These are phyloP conservation scores for Otocyon megalotis DNA, from an alignment of 2,113 vertebrate genomes.

Conservation along the genomic window DNA sequence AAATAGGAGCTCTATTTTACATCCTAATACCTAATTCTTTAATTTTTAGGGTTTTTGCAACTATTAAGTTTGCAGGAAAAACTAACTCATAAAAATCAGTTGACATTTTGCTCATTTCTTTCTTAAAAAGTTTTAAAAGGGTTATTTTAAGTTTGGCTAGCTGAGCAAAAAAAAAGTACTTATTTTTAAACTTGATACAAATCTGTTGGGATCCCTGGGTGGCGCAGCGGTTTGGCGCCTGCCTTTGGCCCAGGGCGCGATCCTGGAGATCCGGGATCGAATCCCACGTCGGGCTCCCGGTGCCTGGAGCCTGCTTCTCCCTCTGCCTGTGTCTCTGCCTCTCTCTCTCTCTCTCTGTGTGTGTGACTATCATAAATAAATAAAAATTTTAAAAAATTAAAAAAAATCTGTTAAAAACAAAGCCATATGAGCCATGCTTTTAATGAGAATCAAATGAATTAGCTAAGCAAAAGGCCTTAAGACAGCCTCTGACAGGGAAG, in stretches of 20 bases:
- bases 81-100: not conserved
- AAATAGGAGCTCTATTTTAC: not conserved
- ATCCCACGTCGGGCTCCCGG: no score
- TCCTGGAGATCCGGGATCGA: no score
- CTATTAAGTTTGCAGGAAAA: constrained; percentile 1
- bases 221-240: no score
- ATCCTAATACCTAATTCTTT: not conserved
- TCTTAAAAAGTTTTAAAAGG: not conserved
- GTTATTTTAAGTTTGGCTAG: constrained; percentile 34
- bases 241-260: no score
- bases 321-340: no score
- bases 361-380: no score
- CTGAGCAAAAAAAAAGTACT: not conserved
- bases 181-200: constrained; percentile 23
- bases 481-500: not conserved
- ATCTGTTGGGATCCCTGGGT: no score
- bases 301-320: no score
- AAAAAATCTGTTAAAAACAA: constrained; percentile 17
- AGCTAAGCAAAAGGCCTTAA: not conserved
- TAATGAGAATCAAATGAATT: not conserved
- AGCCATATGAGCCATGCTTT: not conserved
- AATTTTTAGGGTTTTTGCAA: not conserved
- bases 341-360: no score
- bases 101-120: constrained; percentile 14
- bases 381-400: no score